Base-by-base conservation (phyloP, 2,797 vertebrate species). In the Neosalanx taihuensis region DNA sequence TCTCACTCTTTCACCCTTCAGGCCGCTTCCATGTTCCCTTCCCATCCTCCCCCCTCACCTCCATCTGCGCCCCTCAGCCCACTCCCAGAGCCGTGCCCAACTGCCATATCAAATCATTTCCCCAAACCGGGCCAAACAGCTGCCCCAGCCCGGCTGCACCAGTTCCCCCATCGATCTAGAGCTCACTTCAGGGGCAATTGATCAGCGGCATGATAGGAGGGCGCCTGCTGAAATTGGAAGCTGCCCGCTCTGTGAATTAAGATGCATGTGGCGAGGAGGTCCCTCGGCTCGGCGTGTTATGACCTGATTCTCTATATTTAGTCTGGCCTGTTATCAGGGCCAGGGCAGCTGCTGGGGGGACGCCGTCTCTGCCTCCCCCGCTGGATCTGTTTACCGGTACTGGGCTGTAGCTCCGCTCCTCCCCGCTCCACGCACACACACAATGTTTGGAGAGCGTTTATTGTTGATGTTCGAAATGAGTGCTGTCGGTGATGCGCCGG, bases 251-350 rank as follows among this genome's bases (percentile, higher is more conserved):
- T 72, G 76, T 76, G 71, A 79, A 79, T 82, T 80, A 79, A 81
- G 83, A 76, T 65, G 67, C 64, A 66, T 64, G 41, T 26, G 61
- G 13, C 41, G 9, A 26, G 6, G 51, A 5, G 18, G 41, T 68
- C 62, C 51, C 31, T 46, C 4, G 72, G 64, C 33, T 70, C 76
- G 61, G 30, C 60, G 37, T 71, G 79, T 83, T 82, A 58, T 65
- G 65, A 83, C 82, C 81, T 81, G 79, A 61, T 84, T 82, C 67
- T 84, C 78, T 83, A 73, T 81, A 79, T 85, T 83, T 83, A 76
- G 64, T 73, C 69, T 23, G 67, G 63, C 60, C 67, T 29, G 77
- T 80, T 83, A 83, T 80, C 72, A 26, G 72, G 72, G 62, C 35
- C 58, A 23, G 23, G 62, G 0, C 29, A 72, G 75, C 80, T 73